These are phyloP conservation scores for Puffinus mauretanicus DNA, from an alignment of 2,113 vertebrate genomes.

Conservation along the genomic window DNA sequence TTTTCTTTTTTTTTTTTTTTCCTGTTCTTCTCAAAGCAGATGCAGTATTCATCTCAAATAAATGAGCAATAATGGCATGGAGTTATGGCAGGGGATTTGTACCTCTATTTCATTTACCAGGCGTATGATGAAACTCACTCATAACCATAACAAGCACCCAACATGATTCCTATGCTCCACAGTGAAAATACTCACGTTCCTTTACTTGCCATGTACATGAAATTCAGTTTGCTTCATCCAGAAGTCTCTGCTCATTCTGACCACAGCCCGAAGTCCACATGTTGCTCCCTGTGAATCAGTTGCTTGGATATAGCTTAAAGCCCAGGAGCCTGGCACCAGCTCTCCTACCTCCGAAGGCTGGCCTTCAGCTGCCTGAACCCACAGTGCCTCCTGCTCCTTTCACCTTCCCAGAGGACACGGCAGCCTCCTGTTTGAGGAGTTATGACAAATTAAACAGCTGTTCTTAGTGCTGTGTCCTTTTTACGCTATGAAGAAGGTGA, in stretches of 20 bases:
- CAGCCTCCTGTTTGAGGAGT: not conserved
- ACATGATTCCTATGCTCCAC: rapidly evolving
- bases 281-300: not conserved
- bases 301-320: not conserved
- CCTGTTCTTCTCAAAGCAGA: not conserved
- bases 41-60: not conserved
- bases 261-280: rapidly evolving
- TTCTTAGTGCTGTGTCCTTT: not conserved
- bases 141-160: not conserved
- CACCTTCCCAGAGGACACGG: not conserved
- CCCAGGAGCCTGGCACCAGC: not conserved
- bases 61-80: not conserved
- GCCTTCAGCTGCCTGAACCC: not conserved
- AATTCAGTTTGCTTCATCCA: not conserved
- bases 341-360: not conserved
- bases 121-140: not conserved
- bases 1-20: no score
- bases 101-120: not conserved
- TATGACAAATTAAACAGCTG: not conserved
- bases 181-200: not conserved
- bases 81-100: not conserved
- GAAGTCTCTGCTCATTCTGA: not conserved
- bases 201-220: rapidly evolving
- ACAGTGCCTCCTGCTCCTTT: not conserved
- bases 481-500: not conserved